These are phyloP conservation scores for Balaenoptera acutorostrata DNA, from an alignment of 2,113 vertebrate species.

Conservation along the genomic window DNA sequence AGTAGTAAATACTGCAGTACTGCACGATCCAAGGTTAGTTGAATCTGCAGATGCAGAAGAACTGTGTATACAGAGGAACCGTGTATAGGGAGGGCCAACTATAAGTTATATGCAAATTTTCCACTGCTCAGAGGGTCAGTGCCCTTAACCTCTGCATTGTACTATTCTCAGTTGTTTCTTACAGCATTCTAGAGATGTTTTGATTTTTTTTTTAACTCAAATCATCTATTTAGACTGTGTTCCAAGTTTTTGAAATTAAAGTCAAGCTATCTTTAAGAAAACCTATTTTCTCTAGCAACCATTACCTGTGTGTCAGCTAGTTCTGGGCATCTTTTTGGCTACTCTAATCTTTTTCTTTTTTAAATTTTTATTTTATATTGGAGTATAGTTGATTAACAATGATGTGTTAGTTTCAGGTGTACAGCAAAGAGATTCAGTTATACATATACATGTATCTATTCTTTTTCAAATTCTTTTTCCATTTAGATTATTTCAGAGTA, in stretches of 20 bases:
- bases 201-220: background rate
- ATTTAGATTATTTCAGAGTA: too few species aligned
- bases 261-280: background rate
- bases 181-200: background rate
- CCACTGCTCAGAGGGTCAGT: background rate
- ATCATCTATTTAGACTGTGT: background rate
- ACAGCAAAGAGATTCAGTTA: too few species aligned
- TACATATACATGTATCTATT: too few species aligned
- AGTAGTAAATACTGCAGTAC: background rate
- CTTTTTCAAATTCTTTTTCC: too few species aligned
- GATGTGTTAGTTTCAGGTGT: too few species aligned
- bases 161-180: background rate
- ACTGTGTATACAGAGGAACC: background rate
- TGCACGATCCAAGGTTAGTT: background rate
- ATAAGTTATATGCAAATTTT: background rate
- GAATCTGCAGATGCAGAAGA: background rate
- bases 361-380: too few species aligned
- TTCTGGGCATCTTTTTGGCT: background rate
- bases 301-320: background rate
- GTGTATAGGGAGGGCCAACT: background rate
- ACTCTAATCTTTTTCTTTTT: background rate
- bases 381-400: too few species aligned
- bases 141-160: rapidly evolving
- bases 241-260: background rate
- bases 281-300: background rate